Evolutionary conservation across 2,113 vertebrate genomes (phyloP).

Genomic region (Nothocercus nigrocapillus): DNA sequence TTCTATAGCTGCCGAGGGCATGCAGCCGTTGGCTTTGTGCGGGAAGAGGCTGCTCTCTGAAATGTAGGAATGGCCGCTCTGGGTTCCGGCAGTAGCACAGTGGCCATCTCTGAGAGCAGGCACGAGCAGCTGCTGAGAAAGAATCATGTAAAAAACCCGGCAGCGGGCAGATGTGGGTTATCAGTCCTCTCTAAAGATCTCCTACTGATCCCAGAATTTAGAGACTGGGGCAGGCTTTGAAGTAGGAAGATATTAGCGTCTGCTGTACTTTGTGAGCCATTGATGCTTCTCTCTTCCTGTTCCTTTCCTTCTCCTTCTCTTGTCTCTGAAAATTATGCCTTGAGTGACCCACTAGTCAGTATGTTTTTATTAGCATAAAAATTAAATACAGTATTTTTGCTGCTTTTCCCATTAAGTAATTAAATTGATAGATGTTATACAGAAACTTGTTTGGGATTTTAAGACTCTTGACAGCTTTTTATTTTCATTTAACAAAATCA

Average conservation of each 20-base stretch:
- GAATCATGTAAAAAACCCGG: neutral
- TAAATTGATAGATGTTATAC: neutral
- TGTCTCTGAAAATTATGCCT: neutral
- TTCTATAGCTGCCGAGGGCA: neutral
- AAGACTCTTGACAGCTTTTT: neutral
- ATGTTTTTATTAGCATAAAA: neutral
- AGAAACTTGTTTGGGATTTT: neutral
- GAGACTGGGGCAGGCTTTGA: neutral
- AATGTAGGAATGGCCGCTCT: neutral
- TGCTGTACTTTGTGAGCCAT: neutral
- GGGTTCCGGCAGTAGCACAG: neutral
- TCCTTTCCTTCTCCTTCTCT: neutral
- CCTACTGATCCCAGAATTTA: neutral
- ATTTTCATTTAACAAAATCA: neutral
- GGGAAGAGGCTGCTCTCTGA: neutral
- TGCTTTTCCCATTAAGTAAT: neutral
- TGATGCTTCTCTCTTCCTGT: neutral
- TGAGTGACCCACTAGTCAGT: neutral
- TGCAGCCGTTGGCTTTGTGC: neutral
- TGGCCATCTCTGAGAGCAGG: neutral
- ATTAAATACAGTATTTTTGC: neutral
- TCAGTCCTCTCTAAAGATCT: neutral
- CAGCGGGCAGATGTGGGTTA: neutral
- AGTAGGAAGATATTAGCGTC: neutral
- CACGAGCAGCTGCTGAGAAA: neutral